Base-by-base conservation (phyloP, 2,113 vertebrate species). In the Entelurus aequoreus region DNA sequence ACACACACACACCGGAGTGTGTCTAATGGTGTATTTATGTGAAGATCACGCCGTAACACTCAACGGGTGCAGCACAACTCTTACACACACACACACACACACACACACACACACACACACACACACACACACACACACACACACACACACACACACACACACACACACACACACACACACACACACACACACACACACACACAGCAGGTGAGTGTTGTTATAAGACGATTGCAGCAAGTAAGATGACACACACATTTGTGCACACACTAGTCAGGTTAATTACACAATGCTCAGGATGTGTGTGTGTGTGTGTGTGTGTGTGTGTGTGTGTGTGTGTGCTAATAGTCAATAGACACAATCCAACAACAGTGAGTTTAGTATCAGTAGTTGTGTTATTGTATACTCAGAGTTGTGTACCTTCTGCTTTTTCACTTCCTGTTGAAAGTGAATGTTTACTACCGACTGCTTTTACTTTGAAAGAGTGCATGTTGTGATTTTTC, bases 251-350 rank as follows among this genome's bases (percentile, higher is more conserved):
- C 69, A 70, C 54, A 73, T 63, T 70, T 56, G 63, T 35, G 56
- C 47, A 47, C 54, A 60, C 54, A 62, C 42, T 1, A 68, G 13
- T 35, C 64, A 84, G 80, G 93, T 93, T 94, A 94, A 95, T 95
- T 94, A 92, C 91, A 93, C 92, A 88, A 92, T 89, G 91, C 91
- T 91, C 91, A 88, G 83, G 87, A 11, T 46, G 42, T 46, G 42
- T 90, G 71, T 50, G 63, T 51, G 63, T 12, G 42, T 5, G 10
- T 46, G 42, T 46, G 42, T 46, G 42, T 6, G 28, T 90, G 71
- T 50, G 63, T 51, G 63, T 12, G 42, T 5, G 10, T 46, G 42
- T 46, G 42, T 46, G 42, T 6, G 28, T 72, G 72, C 47, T 52
- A 52, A 71, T 44, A 11, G 42, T 46, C 42, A 46, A 11, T 12